Conservation (phyloP, 2,888 invertebrate genomes). For the Habrosyne pyritoides region DNA sequence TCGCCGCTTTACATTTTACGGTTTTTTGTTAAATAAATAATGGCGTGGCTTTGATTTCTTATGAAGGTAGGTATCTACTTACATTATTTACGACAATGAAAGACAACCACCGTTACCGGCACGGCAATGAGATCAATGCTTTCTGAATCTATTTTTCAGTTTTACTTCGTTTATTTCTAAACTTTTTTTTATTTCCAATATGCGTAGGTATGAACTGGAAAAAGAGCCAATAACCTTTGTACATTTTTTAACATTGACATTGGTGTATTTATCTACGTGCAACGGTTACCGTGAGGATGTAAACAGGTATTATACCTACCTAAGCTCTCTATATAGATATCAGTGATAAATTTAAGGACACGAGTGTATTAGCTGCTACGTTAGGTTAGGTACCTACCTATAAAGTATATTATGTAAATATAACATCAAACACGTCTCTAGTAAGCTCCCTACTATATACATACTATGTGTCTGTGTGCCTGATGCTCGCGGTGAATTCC, state of each 20-base stretch:
- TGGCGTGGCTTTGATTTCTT: background rate
- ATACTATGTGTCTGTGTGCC: no score
- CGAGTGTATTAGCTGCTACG: slow-evolving; percentile 1
- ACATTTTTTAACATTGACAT: slow-evolving; percentile 36
- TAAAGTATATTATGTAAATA: background rate
- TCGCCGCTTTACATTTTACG: background rate
- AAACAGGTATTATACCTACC: slow-evolving; percentile 18
- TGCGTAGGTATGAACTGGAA: slow-evolving; percentile 11
- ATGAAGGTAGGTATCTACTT: background rate
- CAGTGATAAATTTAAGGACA: slow-evolving; percentile 34
- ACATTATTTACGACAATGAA: background rate
- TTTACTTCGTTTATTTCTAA: background rate
- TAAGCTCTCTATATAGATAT: slow-evolving; percentile 32
- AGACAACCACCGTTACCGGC: background rate
- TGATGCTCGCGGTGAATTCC: no score
- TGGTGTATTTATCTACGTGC: slow-evolving; percentile 21
- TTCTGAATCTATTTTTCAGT: background rate
- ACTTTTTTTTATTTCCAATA: slow-evolving; percentile 1
- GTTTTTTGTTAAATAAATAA: background rate
- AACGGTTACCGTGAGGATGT: background rate
- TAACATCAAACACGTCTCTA: no score
- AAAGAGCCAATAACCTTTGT: slow-evolving; percentile 13
- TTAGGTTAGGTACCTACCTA: background rate
- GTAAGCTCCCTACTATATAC: background rate
- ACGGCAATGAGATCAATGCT: background rate